A percentile compares a stretch with the other conserved stretches of the same genome.
These are phyloP conservation scores for Agrochola circellaris DNA, from an alignment of 2,888 invertebrate genomes.

Conservation along the genomic window DNA sequence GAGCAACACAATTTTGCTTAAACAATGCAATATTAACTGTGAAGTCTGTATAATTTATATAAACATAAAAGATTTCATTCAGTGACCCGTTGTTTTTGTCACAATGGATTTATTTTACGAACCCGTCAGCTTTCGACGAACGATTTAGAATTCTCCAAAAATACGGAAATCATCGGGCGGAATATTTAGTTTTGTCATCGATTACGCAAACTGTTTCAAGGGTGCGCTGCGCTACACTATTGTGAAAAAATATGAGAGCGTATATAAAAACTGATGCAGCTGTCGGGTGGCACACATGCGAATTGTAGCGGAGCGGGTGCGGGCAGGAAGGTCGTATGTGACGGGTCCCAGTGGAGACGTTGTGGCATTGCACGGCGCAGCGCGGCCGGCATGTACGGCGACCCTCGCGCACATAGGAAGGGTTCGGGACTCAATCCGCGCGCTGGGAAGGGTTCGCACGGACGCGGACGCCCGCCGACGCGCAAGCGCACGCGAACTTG, in stretches of 20 bases:
- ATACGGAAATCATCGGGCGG: slow-evolving; percentile 91
- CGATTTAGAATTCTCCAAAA: slow-evolving; percentile 83
- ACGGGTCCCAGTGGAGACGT: slow-evolving; percentile 54
- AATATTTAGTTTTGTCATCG: slow-evolving; percentile 91
- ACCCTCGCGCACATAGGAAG: slow-evolving; percentile 82
- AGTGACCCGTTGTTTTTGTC: slow-evolving; percentile 64
- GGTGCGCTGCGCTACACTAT: slow-evolving; percentile 87
- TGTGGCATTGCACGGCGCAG: slow-evolving; percentile 71
- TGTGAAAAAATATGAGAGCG: slow-evolving; percentile 90
- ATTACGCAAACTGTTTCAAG: slow-evolving; percentile 91
- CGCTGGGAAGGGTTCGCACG: slow-evolving; percentile 87
- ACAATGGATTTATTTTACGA: slow-evolving; percentile 62
- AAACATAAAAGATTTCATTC: slow-evolving; percentile 57
- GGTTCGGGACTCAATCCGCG: slow-evolving; percentile 86
- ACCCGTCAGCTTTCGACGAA: slow-evolving; percentile 68
- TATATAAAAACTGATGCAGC: slow-evolving; percentile 90
- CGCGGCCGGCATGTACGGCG: slow-evolving; percentile 54
- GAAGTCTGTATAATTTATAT: slow-evolving; percentile 41
- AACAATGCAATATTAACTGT: slow-evolving; percentile 62
- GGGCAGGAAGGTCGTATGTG: slow-evolving; percentile 78
- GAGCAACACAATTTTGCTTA: slow-evolving; percentile 51
- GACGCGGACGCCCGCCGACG: slow-evolving; percentile 88
- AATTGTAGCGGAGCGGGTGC: slow-evolving; percentile 82
- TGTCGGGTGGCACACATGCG: slow-evolving; percentile 90
- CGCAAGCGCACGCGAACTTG: slow-evolving; percentile 90